Evolutionary conservation across 2,888 invertebrate genomes (phyloP), one percentile per base, ranked within the genome.

Genomic region (Cephus rjabovi): DNA sequence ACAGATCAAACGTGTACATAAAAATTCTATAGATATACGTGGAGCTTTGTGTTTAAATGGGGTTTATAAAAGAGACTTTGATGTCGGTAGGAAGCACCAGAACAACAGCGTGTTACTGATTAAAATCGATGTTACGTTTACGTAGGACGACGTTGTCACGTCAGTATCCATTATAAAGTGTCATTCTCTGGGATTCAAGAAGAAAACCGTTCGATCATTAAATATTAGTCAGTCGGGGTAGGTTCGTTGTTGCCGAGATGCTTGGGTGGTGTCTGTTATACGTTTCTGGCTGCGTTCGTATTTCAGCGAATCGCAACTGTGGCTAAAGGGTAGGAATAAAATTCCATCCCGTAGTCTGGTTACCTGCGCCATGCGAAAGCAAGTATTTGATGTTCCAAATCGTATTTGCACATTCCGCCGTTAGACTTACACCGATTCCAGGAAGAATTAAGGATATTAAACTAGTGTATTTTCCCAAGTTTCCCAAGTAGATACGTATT

Each of bases 361-460:
- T 56, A 56, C 23, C 23, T 9, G 56, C 12, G 56, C 12, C 12
- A 12, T 11, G 71, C 12, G 31, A 71, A 12, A 71, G 71, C 33
- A 71, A 71, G 71, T 71, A 71, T 71, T 71, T 71, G 71, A 71
- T 71, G 31, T 71, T 71, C 33, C 31, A 71, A 31, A 71, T 31
- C 71, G 71, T 71, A 15, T 71, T 71, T 30, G 30, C 71, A 71
- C 33, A n/a, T 33, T 70, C 15, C 70, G 30, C 15, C 71, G 71
- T 31, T 71, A 31, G 31, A 33, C 23, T 71, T 3, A 9, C 30
- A 11, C 71, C 31, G 12, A 34, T 30, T 31, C 31, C 71, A 34
- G 71, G 12, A 71, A 15, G 31, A 71, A 31, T 71, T 71, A 71
- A 30, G 9, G 33, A 31, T 34, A 30, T 34, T 31, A 71, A 33